Base-by-base conservation (phyloP, 1,140 invertebrate genomes). In the Brachystomella parvula region DNA sequence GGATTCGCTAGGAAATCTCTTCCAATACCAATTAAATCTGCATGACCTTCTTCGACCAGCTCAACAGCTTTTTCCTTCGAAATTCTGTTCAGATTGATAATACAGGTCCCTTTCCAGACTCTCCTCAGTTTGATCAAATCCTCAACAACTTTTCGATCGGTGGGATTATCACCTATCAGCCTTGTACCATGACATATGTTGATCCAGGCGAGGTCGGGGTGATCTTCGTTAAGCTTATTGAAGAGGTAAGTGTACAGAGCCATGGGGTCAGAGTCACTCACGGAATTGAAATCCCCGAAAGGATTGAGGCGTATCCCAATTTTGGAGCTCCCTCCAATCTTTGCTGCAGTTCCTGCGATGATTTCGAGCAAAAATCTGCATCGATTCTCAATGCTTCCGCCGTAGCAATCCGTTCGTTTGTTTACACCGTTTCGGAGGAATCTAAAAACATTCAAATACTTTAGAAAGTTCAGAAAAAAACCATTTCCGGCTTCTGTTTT, bases 351-450 rank as follows among this genome's bases (percentile, higher is more conserved):
- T 24, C 9, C 49, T 15, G 12, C 15, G 15, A 53, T 19, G 24
- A 53, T 24, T 15, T 53, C 49, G 3, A 53, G 21, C 3, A 24
- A 12, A 26, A 53, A 53, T 6, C 21, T 15, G 49, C 49, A 53
- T 15, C 49, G 49, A 53, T 53, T 53, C 9, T 53, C 49, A 12
- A 53, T 24, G 12, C 15, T 19, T 19, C 49, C 49, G 24, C 49
- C 49, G 24, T 53, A 53, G 15, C 24, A 17, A 26, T 53, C 49
- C 9, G 49, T 53, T 24, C 49, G 9, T 24, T 53, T 53, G 49
- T 53, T 53, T 3, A 53, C 49, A 15, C 49, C 49, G 24, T 53
- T 24, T 15, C 49, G 49, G 49, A 53, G 49, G 24, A 53, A 53
- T n/a, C n/a, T n/a, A n/a, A n/a, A n/a, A n/a, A n/a, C n/a, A n/a